Evolutionary conservation across 2,113 vertebrate species (phyloP), one percentile per base, ranked within the genome.

Genomic region (Periophthalmus modestus): DNA sequence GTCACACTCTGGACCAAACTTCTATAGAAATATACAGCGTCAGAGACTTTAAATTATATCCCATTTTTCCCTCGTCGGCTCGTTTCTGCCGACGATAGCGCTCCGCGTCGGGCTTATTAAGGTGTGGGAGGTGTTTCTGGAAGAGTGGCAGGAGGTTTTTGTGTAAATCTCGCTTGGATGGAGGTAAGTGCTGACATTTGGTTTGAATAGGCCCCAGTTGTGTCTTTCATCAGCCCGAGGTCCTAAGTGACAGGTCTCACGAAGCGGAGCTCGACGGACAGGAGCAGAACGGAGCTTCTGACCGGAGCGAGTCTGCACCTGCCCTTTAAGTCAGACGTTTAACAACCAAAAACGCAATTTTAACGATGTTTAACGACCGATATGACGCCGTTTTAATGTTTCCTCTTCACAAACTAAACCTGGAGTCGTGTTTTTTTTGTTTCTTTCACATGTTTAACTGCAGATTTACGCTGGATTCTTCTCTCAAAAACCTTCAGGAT

Each of bases 141-240:
- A 74, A 82, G 68, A 48, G 36, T 55, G 77, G 34, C 59, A 14
- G 73, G 55, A 4, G 52, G 48, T 24, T 66, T 67, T 65, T 68
- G 61, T 68, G 66, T 71, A 46, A 78, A 74, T 78, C 48, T 67
- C 12, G 54, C 69, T 77, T 68, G 72, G 66, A 80, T 74, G 15
- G 12, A 69, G 46, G 73, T 5, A 13, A 59, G 57, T 58, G 28
- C 65, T 74, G 85, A 86, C 84, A 85, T 73, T 71, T 73, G 84
- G 78, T 80, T 82, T 81, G 78, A 74, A 77, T 78, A 78, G 50
- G 77, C 83, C 85, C 79, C 85, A 80, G 82, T 77, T 76, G 83
- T 84, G 77, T 69, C 59, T 34, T 85, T 78, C 73, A 82, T 85
- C 81, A 82, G 82, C 67, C 72, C 80, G 62, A 68, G 85, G 76